These are phyloP conservation scores for Porites lutea DNA, from an alignment of 64 coral and sea anemone genomes.

Conservation along the genomic window DNA sequence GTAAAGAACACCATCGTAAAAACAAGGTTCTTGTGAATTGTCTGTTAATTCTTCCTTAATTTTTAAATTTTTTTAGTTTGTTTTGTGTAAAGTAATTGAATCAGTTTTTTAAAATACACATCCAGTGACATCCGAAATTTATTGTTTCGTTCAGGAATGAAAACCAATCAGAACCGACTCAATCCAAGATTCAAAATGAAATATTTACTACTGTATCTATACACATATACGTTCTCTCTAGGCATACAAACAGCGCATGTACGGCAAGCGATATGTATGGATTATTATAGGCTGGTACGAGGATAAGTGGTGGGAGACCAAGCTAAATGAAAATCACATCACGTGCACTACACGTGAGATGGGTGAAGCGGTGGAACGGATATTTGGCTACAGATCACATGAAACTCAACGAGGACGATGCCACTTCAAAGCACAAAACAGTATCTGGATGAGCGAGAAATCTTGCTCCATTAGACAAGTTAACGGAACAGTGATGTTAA, in stretches of 20 bases:
- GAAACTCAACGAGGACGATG: constrained; percentile 37
- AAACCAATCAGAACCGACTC: too few relatives aligned
- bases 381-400: constrained; percentile 60
- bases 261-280: constrained; percentile 72
- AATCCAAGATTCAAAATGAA: too few relatives aligned
- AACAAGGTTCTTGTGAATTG: too few relatives aligned
- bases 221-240: background rate
- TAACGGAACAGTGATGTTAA: too few relatives aligned
- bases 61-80: too few relatives aligned
- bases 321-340: constrained; percentile 29
- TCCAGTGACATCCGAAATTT: too few relatives aligned
- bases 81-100: too few relatives aligned
- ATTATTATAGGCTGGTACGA: constrained; percentile 91
- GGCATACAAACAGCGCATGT: constrained; percentile 83
- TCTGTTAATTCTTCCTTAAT: too few relatives aligned
- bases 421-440: constrained; percentile 18
- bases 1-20: too few relatives aligned
- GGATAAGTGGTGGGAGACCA: constrained; percentile 59
- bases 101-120: too few relatives aligned
- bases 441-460: constrained; percentile 23
- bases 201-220: too few relatives aligned
- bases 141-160: too few relatives aligned
- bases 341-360: constrained; percentile 38
- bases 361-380: constrained; percentile 26
- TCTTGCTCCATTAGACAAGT: background rate